Base-by-base conservation (phyloP, 2,888 invertebrate genomes). In the Synanthedon formicaeformis region DNA sequence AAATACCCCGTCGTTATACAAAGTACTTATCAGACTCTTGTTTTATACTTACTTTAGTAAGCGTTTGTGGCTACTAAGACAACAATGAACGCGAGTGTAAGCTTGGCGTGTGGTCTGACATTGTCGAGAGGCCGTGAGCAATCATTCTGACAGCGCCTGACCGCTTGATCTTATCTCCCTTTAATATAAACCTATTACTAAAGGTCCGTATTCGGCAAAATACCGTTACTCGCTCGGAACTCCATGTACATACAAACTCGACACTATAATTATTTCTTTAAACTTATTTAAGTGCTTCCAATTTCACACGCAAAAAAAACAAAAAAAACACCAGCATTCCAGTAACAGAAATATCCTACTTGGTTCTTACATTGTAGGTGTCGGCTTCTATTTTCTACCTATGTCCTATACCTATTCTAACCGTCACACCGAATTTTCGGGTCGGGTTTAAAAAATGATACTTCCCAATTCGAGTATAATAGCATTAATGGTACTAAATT, bases 101-200 rank as follows among this genome's bases (percentile, higher is more conserved):
- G 14, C 71, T 63, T 71, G 70, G 75, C 78, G 79, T 80, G 82
- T 81, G 81, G 81, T 80, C 77, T 63, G 60, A 56, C 67, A 60
- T 67, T 62, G 61, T 53, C 51, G 56, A 62, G 67, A 68, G 67
- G 66, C 66, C 69, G 57, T 55, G 67, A 61, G 65, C 69, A 72
- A 79, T 75, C 75, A 70, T 63, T 70, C 73, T 70, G 81, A 80
- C 77, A 75, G 73, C 63, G 56, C 58, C 57, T 59, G 62, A 34
- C 63, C 66, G 65, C 62, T 57, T 52, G 82, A 80, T 80, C 67
- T 71, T 79, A 82, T 80, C 78, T 65, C 63, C 60, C 58, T 72
- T 69, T 71, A 71, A 75, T 72, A 70, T 71, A 71, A 73, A 71
- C 71, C 68, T 73, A 73, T 69, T 71, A 69, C 65, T 62, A 62